phyloP scores from a whole-genome alignment of 1,140 invertebrate species.

The Diuraphis noxia region DNA sequence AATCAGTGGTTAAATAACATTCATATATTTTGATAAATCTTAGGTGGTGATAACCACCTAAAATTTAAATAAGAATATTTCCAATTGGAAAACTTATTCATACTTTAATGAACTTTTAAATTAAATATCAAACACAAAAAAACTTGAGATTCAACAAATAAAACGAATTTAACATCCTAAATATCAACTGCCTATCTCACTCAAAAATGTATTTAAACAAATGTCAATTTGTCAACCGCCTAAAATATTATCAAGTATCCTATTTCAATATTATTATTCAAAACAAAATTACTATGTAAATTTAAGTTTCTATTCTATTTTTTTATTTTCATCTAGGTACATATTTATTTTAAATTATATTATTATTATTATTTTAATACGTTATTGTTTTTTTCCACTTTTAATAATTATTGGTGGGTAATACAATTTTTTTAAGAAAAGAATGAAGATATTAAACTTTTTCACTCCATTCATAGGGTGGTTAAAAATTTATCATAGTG shows the following conservation, averaged over 20 bases:
- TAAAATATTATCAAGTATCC: background rate
- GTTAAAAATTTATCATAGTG: too few species aligned
- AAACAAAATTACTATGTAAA: background rate
- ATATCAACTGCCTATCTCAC: background rate
- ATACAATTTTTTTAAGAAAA: too few species aligned
- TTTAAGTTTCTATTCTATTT: background rate
- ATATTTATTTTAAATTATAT: background rate
- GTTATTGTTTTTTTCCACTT: too few species aligned
- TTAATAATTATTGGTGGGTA: too few species aligned
- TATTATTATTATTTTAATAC: background rate
- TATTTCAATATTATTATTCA: background rate
- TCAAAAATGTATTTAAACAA: background rate
- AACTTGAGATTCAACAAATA: background rate
- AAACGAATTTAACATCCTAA: background rate
- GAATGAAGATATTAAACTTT: too few species aligned
- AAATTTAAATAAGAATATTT: background rate
- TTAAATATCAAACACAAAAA: background rate
- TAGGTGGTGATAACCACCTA: too few species aligned
- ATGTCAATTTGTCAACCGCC: background rate
- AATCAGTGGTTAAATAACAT: too few species aligned
- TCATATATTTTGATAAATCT: too few species aligned
- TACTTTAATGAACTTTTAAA: background rate
- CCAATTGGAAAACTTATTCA: background rate
- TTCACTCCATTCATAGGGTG: too few species aligned
- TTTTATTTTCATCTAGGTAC: background rate